Percentiles rank a stretch among this genome's conserved stretches.
These are phyloP conservation scores for Atta texana DNA, from an alignment of 1,140 invertebrate genomes.

Conservation along the genomic window DNA sequence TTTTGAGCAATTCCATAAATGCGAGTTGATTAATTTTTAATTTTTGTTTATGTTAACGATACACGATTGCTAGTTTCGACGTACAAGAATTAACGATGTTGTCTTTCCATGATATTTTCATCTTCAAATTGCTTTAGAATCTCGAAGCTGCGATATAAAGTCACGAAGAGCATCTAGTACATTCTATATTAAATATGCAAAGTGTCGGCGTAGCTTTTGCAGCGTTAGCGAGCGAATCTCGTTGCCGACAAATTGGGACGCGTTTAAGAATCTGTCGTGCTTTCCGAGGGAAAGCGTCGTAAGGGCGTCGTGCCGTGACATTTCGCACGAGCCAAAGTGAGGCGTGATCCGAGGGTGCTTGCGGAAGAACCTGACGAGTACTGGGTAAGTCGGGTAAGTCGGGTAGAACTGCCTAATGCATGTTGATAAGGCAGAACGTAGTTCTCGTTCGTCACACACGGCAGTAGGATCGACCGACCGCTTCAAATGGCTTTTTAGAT, in stretches of 20 bases:
- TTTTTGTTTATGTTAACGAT: not conserved
- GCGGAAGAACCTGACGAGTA: constrained; percentile 63
- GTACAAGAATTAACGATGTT: not conserved
- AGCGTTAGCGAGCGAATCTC: constrained; percentile 54
- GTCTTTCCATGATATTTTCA: not conserved
- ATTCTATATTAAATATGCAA: constrained; percentile 58
- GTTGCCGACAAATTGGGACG: constrained; percentile 54
- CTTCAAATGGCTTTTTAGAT: constrained; percentile 33
- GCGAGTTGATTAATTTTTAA: not conserved
- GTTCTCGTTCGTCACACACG: constrained; percentile 72
- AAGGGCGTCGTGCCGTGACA: constrained; percentile 44
- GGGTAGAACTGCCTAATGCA: constrained; percentile 75
- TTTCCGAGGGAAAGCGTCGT: constrained; percentile 41
- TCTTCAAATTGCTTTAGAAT: constrained; percentile 18
- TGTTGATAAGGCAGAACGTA: constrained; percentile 73
- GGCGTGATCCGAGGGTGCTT: constrained; percentile 64
- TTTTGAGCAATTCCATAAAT: not conserved
- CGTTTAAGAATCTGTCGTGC: constrained; percentile 61
- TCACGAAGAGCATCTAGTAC: constrained; percentile 21
- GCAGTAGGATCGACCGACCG: constrained; percentile 61
- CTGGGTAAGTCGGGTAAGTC: constrained; percentile 75
- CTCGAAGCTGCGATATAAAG: constrained; percentile 42
- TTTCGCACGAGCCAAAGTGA: constrained; percentile 54
- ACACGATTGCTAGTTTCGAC: not conserved
- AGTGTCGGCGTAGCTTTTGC: constrained; percentile 48